Base-by-base conservation (phyloP, 2,113 vertebrate species). In the Leptobrachium ailaonicum region DNA sequence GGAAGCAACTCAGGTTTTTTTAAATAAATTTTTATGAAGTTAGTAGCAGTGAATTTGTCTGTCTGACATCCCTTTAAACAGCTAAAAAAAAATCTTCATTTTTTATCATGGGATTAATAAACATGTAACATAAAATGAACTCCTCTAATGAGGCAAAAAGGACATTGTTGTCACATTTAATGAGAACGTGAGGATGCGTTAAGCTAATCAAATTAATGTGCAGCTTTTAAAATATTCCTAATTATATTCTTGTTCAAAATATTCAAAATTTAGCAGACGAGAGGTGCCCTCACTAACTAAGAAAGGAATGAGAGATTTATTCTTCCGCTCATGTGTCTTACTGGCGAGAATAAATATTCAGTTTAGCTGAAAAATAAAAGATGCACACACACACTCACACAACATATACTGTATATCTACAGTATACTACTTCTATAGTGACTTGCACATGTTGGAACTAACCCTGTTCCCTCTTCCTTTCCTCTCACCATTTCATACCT, bases 1-100 rank as follows among this genome's bases (percentile, higher is more conserved):
- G 56, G 40, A 44, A 44, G 66, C 66, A 77, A 64, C 42, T 71
- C 43, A 3, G 56, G 67, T 41, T 71, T 50, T 50, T 8, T 71
- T 62, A 71, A 78, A 47, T 44, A 70, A 71, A 63, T 78, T 54
- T 71, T 62, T 78, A 78, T 62, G 20, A 70, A 71, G 47, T 78
- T 54, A 71, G 67, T 62, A 76, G 47, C 42, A 71, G 53, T 63
- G 42, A 71, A 60, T 69, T 68, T 4, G 13, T 56, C 13, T 44
- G 32, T 6, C 40, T 43, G 10, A 53, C 14, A 20, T 60, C 54
- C 1, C n/a, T 69, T 40, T 47, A 14, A 56, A 41, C 53, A 68
- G 13, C 3, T 43, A 69, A 70, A 53, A 10, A 71, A 13, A 69
- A 20, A 10, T 76, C 10, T 2, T 12, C 40, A 6, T 45, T 56